Evolutionary conservation across 2,888 invertebrate genomes (phyloP).

Genomic region (Neria commutata): DNA sequence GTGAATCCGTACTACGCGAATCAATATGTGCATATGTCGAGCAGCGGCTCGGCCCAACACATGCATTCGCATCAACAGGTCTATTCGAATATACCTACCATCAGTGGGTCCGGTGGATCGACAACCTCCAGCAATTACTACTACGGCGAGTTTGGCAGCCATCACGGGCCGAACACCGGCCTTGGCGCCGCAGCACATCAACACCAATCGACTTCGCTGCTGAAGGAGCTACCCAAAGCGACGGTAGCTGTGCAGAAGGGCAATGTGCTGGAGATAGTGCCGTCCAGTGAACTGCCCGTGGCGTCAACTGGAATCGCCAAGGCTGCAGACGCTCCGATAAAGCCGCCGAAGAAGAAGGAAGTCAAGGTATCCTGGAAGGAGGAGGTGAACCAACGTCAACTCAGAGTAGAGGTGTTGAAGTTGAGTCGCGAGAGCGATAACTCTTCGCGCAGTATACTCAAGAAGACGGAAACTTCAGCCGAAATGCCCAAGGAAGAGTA

Average conservation of each 20-base stretch:
- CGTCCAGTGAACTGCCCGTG: conserved; percentile 35
- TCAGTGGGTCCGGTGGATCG: conserved; percentile 20
- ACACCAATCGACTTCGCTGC: conserved; percentile 36
- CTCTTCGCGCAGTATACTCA: conserved; percentile 38
- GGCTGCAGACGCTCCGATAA: conserved; percentile 12
- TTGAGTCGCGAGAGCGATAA: conserved; percentile 41
- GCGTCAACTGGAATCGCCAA: conserved; percentile 15
- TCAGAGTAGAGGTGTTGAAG: conserved; percentile 40
- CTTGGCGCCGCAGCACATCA: conserved; percentile 18
- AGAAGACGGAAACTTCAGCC: conserved; percentile 19
- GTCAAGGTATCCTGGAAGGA: conserved; percentile 40
- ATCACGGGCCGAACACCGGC: conserved; percentile 13
- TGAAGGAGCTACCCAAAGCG: conserved; percentile 52
- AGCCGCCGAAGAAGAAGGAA: conserved; percentile 24
- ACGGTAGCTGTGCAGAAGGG: conserved; percentile 59
- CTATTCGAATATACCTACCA: conserved; percentile 40
- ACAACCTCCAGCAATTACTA: conserved; percentile 29
- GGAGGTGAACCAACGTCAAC: conserved; percentile 44
- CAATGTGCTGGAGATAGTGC: conserved; percentile 60
- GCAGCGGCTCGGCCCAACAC: conserved; percentile 3
- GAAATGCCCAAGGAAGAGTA: conserved; percentile 36
- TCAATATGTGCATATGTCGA: conserved; percentile 38
- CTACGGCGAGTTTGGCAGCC: conserved; percentile 32
- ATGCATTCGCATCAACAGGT: conserved; percentile 24
- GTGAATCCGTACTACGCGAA: conserved; percentile 39